These are phyloP conservation scores for Clanis bilineata DNA, from an alignment of 2,888 invertebrate species.

Conservation along the genomic window DNA sequence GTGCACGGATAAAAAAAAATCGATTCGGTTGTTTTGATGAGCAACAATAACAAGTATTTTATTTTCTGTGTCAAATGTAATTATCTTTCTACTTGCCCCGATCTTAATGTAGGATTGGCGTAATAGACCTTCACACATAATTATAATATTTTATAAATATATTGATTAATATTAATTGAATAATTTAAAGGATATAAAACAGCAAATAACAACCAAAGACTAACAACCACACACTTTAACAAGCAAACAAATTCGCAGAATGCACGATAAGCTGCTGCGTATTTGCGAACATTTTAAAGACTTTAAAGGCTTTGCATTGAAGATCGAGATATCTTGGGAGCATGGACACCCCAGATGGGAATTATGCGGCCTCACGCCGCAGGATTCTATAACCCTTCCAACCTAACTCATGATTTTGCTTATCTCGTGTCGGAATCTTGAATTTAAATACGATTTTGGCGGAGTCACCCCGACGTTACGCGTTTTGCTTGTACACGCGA, in stretches of 20 bases:
- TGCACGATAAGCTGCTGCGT: slow-evolving; percentile 30
- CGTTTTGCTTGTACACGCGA: slow-evolving; percentile 62
- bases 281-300: slow-evolving; percentile 40
- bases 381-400: slow-evolving; percentile 74
- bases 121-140: too few species aligned
- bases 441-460: slow-evolving; percentile 78
- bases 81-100: too few species aligned
- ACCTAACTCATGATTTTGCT: slow-evolving; percentile 78
- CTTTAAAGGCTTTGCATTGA: slow-evolving; percentile 39
- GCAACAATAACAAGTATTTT: too few species aligned
- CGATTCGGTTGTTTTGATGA: too few species aligned
- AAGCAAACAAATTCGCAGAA: slow-evolving; percentile 33
- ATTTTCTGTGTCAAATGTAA: too few species aligned
- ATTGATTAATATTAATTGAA: slow-evolving; percentile 3
- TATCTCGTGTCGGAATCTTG: slow-evolving; percentile 72
- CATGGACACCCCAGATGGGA: slow-evolving; percentile 55
- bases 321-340: slow-evolving; percentile 45
- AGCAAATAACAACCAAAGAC: slow-evolving; percentile 9
- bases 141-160: not conserved
- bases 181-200: not conserved
- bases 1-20: too few species aligned
- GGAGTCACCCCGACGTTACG: slow-evolving; percentile 55
- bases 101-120: too few species aligned
- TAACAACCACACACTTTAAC: slow-evolving; percentile 20
- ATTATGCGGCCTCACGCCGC: slow-evolving; percentile 79